A percentile compares a stretch with the other conserved stretches of the same genome.
Evolutionary conservation across 2,888 invertebrate species (phyloP).

Genomic region (Patella caerulea): DNA sequence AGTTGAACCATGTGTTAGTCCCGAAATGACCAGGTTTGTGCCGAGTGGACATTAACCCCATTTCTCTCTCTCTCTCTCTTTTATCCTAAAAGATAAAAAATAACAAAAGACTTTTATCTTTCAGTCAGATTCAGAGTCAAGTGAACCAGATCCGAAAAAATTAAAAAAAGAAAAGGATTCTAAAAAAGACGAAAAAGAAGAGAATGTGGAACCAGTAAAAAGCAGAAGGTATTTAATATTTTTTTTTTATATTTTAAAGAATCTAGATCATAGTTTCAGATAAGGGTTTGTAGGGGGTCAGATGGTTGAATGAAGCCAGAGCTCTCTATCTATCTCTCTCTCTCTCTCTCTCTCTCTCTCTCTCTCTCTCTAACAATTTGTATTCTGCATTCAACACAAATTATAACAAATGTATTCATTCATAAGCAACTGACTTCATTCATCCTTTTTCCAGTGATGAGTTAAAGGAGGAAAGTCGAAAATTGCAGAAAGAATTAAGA

Average conservation of each 20-base stretch:
- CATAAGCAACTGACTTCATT: background rate
- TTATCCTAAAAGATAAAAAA: conserved; percentile 16
- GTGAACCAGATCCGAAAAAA: conserved; percentile 31
- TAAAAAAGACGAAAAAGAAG: conserved; percentile 64
- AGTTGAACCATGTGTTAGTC: too few species aligned
- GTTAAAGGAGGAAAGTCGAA: conserved; percentile 46
- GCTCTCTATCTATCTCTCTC: too few species aligned
- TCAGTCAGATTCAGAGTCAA: conserved; percentile 18
- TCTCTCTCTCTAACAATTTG: background rate
- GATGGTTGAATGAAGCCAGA: too few species aligned
- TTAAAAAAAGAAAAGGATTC: conserved; percentile 30
- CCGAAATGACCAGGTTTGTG: too few species aligned
- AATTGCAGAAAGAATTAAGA: conserved; percentile 52
- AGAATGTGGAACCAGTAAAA: conserved; percentile 15
- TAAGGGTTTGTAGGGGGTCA: too few species aligned
- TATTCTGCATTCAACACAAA: background rate
- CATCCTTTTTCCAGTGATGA: conserved; percentile 47
- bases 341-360: too few species aligned
- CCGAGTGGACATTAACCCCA: too few species aligned
- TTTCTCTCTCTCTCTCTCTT: too few species aligned
- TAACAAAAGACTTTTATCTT: background rate
- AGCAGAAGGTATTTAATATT: background rate
- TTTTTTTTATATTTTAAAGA: background rate
- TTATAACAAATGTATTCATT: background rate
- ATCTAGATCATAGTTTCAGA: too few species aligned